Evolutionary conservation across 2,797 vertebrate genomes (phyloP).

Genomic region (Poeciliopsis gracilis): DNA sequence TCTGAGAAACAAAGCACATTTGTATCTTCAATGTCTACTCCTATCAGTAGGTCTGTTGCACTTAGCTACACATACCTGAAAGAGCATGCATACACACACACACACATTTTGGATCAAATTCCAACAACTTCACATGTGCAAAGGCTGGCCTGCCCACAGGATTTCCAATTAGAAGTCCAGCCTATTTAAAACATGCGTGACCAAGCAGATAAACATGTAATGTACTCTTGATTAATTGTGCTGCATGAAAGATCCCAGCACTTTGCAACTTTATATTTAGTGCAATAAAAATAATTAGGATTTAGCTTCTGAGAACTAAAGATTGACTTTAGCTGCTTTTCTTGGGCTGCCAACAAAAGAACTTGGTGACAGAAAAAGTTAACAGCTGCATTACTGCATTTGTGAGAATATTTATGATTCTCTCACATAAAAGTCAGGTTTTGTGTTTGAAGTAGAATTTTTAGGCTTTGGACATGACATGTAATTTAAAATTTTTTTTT

Average conservation of each 20-base stretch:
- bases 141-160: not conserved
- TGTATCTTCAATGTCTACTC: not conserved
- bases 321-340: not conserved
- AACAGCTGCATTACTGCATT: slow-evolving; percentile 51
- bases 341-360: not conserved
- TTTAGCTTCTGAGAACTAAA: not conserved
- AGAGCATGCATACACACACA: not conserved
- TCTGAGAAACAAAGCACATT: not conserved
- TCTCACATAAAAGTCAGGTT: not conserved
- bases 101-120: too few relatives aligned
- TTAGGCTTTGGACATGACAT: not conserved
- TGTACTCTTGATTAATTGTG: not conserved
- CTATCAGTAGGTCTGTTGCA: not conserved
- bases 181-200: not conserved
- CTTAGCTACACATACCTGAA: not conserved
- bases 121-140: too few relatives aligned
- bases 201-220: not conserved
- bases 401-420: not conserved
- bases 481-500: too few relatives aligned
- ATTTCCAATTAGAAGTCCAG: not conserved
- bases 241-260: not conserved
- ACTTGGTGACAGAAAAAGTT: not conserved
- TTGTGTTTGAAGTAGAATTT: not conserved
- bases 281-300: not conserved
- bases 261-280: not conserved